Conservation (phyloP, 2,888 invertebrate genomes). For the Melanotus villosus region DNA sequence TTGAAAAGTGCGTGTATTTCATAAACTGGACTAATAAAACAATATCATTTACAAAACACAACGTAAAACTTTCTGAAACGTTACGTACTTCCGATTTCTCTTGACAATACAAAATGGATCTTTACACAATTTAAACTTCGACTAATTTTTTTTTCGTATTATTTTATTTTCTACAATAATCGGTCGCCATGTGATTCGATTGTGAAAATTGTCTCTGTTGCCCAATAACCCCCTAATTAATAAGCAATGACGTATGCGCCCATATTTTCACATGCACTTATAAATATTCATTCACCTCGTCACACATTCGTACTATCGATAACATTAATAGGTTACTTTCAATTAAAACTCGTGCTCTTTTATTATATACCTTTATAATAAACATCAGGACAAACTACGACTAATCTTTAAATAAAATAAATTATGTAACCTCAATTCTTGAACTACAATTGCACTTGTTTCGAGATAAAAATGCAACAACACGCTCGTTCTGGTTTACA, state of each 20-base stretch:
- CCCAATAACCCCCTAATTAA: neutral
- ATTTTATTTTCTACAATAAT: neutral
- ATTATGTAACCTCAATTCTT: slow-evolving; percentile 14
- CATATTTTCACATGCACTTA: neutral
- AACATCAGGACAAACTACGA: too few species aligned
- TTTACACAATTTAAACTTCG: neutral
- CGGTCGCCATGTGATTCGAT: neutral
- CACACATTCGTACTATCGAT: neutral
- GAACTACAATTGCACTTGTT: neutral
- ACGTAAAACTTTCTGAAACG: too few species aligned
- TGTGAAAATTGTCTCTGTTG: neutral
- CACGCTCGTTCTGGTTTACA: slow-evolving; percentile 15
- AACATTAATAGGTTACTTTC: slow-evolving; percentile 1
- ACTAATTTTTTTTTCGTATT: neutral
- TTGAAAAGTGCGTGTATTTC: too few species aligned
- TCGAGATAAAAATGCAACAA: slow-evolving; percentile 9
- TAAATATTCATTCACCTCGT: neutral
- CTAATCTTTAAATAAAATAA: slow-evolving; percentile 1
- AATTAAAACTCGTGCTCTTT: neutral
- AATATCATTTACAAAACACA: too few species aligned
- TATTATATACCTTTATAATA: too few species aligned
- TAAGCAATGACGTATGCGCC: slow-evolving; percentile 4
- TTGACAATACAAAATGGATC: neutral
- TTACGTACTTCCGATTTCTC: too few species aligned
- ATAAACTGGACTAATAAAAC: too few species aligned